Conservation (phyloP, 2,797 vertebrate genomes). For the Hoplostethus atlanticus region DNA sequence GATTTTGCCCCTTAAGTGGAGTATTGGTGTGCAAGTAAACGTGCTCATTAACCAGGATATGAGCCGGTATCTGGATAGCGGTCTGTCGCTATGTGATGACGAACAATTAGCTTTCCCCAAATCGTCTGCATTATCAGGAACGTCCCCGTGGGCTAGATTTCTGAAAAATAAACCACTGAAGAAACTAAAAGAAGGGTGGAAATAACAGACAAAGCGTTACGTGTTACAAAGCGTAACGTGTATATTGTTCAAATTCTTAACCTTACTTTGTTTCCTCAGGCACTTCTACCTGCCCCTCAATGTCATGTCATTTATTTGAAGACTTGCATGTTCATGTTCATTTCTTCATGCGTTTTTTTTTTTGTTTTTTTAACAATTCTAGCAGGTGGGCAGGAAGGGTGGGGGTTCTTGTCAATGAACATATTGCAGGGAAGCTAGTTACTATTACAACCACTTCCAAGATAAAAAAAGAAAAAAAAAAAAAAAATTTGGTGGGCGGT, state of each 20-base stretch:
- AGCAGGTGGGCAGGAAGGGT: not conserved
- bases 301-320: slow-evolving; percentile 1
- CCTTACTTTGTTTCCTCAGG: not conserved
- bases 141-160: not conserved
- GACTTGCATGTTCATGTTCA: not conserved
- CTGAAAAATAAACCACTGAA: not conserved
- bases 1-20: no score
- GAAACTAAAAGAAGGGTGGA: not conserved
- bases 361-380: not conserved
- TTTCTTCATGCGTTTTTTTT: no score
- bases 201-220: not conserved
- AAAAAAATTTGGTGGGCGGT: not conserved
- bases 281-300: no score
- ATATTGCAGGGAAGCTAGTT: not conserved
- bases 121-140: not conserved
- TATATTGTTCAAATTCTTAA: not conserved
- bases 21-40: no score
- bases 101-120: not conserved
- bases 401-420: not conserved
- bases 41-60: no score
- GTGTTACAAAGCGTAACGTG: not conserved
- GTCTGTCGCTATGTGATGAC: no score
- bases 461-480: not conserved
- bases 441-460: not conserved
- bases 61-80: no score